Conservation (phyloP, 2,797 vertebrate species). For the Darevskia nairensis region DNA sequence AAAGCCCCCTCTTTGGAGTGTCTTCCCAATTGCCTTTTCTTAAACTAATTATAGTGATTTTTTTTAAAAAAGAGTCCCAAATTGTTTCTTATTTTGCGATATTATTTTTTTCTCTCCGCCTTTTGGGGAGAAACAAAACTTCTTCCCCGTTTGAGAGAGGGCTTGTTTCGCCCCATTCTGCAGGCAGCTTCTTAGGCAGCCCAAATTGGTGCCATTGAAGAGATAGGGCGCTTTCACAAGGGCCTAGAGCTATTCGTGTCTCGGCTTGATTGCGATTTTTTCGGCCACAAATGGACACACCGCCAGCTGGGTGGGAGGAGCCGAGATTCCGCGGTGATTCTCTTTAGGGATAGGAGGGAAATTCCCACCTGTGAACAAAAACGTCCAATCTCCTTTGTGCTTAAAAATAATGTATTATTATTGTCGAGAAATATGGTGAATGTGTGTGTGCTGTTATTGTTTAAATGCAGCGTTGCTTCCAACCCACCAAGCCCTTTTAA, state of each 20-base stretch:
- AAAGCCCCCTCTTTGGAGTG: neutral
- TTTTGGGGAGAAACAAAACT: neutral
- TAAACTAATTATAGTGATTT: neutral
- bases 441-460: neutral
- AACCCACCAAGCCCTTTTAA: too few species aligned
- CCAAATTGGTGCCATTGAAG: rapidly evolving
- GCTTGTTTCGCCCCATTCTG: neutral
- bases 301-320: neutral
- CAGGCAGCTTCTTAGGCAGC: neutral
- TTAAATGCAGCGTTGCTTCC: neutral
- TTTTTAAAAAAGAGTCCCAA: too few species aligned
- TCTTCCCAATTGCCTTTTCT: neutral
- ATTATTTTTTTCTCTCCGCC: rapidly evolving
- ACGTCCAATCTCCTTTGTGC: neutral
- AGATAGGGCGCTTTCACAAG: constrained; percentile 1
- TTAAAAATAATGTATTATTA: neutral
- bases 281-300: neutral
- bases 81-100: neutral
- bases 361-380: neutral
- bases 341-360: neutral
- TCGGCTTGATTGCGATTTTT: neutral
- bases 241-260: rapidly evolving
- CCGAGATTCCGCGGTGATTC: neutral
- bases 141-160: neutral
- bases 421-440: neutral